phyloP scores from a whole-genome alignment of 2,888 invertebrate species.

The Cylloceria caligata region DNA sequence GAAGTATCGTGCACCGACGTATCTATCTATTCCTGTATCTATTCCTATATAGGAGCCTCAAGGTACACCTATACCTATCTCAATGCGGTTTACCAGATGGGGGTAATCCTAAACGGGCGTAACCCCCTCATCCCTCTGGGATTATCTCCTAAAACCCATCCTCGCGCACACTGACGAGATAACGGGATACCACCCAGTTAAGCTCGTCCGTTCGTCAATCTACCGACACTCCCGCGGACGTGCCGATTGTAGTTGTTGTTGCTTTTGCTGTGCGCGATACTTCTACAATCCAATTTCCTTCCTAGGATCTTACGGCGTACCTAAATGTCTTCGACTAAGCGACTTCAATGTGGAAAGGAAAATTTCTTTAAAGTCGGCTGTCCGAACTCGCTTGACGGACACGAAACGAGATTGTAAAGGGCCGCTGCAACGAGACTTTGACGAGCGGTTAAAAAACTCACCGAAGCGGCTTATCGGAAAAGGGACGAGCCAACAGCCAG shows the following conservation, averaged over 20 bases:
- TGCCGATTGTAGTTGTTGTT: conserved; percentile 27
- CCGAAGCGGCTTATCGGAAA: conserved; percentile 43
- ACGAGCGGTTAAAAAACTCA: conserved; percentile 57
- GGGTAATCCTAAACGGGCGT: conserved; percentile 65
- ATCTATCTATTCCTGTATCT: conserved; percentile 47
- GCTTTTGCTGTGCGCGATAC: not conserved
- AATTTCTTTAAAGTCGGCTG: conserved; percentile 11
- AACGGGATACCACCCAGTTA: conserved; percentile 74
- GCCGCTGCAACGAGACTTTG: conserved; percentile 27
- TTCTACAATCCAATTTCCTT: not conserved
- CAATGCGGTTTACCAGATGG: conserved; percentile 60
- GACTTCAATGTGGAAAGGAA: not conserved
- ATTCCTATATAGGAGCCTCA: not conserved
- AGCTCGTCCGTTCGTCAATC: conserved; percentile 78
- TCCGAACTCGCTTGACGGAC: conserved; percentile 8
- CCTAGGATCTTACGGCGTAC: not conserved
- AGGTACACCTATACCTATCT: conserved; percentile 54
- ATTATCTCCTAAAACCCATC: conserved; percentile 79
- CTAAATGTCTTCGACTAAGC: not conserved
- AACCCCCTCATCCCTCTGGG: conserved; percentile 74
- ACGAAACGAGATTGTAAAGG: conserved; percentile 1
- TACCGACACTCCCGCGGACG: conserved; percentile 29
- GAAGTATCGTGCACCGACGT: not conserved
- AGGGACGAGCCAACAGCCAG: not conserved
- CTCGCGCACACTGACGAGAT: conserved; percentile 71